These are phyloP conservation scores for Pseudolaguvia tuberculata DNA, from an alignment of 2,113 vertebrate genomes.

Conservation along the genomic window DNA sequence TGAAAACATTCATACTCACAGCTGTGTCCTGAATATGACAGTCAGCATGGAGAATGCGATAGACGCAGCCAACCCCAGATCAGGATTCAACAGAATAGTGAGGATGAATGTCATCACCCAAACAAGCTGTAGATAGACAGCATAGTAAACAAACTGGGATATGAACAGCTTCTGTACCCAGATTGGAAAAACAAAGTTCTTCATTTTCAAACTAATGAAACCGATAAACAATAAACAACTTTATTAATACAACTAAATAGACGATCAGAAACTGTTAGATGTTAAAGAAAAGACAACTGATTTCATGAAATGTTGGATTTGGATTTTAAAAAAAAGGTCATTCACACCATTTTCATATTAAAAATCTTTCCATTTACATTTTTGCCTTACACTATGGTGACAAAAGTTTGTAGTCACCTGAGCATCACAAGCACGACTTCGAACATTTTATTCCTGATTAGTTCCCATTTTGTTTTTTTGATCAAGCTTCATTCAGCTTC, in stretches of 20 bases:
- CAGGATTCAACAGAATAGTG: slow-evolving; percentile 81
- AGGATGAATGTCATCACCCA: slow-evolving; percentile 84
- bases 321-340: too few species aligned
- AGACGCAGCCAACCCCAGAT: slow-evolving; percentile 78
- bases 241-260: neutral
- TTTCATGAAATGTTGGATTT: too few species aligned
- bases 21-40: slow-evolving; percentile 84
- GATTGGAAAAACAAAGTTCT: neutral
- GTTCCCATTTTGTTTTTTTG: too few species aligned
- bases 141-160: neutral
- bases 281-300: too few species aligned
- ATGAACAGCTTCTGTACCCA: neutral
- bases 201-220: neutral
- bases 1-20: slow-evolving; percentile 66
- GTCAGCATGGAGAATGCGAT: slow-evolving; percentile 83
- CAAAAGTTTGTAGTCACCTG: too few species aligned
- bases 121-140: slow-evolving; percentile 52
- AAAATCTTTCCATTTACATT: too few species aligned
- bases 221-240: neutral
- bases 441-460: too few species aligned
- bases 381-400: too few species aligned
- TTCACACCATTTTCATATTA: too few species aligned
- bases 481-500: too few species aligned
- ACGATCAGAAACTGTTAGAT: too few species aligned
- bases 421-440: too few species aligned